Conservation (phyloP, 2,888 invertebrate species). For the Limenitis camilla region DNA sequence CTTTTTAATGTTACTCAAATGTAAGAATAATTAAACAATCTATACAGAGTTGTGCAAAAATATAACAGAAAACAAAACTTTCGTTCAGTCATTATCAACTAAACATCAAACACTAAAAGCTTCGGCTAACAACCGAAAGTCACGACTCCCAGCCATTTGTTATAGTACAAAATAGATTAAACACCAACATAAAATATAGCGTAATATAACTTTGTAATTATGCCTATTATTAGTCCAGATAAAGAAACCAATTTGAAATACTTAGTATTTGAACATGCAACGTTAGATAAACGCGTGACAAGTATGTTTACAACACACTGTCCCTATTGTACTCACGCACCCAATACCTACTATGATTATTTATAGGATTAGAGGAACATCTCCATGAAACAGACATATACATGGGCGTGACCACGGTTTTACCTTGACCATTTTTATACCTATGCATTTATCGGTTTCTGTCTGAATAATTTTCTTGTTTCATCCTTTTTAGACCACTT, state of each 20-base stretch:
- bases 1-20: too few relatives aligned
- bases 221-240: constrained; percentile 17
- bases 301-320: too few relatives aligned
- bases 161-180: constrained; percentile 23
- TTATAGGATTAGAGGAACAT: too few relatives aligned
- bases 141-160: constrained; percentile 23
- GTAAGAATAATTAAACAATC: too few relatives aligned
- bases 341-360: too few relatives aligned
- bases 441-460: too few relatives aligned
- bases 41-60: constrained; percentile 15
- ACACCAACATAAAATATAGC: constrained; percentile 16
- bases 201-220: constrained; percentile 18
- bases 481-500: too few relatives aligned
- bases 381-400: too few relatives aligned
- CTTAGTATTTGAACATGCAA: not conserved
- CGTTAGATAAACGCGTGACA: constrained; percentile 6
- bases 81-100: constrained; percentile 10
- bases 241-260: constrained; percentile 17
- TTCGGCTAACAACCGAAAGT: constrained; percentile 20
- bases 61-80: constrained; percentile 11
- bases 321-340: too few relatives aligned
- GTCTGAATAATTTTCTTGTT: too few relatives aligned
- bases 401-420: too few relatives aligned
- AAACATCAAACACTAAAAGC: constrained; percentile 16
- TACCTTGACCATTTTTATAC: too few relatives aligned